These are phyloP conservation scores for Calycopis cecrops DNA, from an alignment of 1,140 invertebrate genomes.

Conservation along the genomic window DNA sequence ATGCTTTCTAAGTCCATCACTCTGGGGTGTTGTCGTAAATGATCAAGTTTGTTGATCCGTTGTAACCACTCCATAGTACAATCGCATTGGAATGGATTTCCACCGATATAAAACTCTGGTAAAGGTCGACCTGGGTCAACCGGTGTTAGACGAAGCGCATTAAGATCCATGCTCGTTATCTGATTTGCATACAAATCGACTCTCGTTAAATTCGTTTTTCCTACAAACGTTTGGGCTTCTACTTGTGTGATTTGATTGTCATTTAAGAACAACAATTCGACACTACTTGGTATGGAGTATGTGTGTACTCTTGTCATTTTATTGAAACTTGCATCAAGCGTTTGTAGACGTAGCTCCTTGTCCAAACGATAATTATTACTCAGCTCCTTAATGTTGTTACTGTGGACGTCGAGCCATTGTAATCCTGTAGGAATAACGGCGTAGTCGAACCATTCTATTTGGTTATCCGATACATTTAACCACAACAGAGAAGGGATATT, in stretches of 20 bases:
- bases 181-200: conserved; percentile 92
- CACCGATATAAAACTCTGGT: conserved; percentile 91
- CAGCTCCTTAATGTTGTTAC: conserved; percentile 89
- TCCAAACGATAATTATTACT: conserved; percentile 85
- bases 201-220: conserved; percentile 87
- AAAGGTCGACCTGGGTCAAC: conserved; percentile 80
- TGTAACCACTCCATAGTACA: conserved; percentile 93
- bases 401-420: conserved; percentile 93
- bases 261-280: conserved; percentile 87
- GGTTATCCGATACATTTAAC: conserved; percentile 95
- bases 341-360: conserved; percentile 82
- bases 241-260: conserved; percentile 88
- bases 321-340: conserved; percentile 89
- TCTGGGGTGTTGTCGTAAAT: conserved; percentile 87
- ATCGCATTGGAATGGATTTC: conserved; percentile 91
- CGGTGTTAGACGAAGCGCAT: conserved; percentile 83
- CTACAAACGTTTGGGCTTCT: conserved; percentile 88
- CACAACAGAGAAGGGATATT: conserved; percentile 88
- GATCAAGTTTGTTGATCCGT: conserved; percentile 85
- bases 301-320: conserved; percentile 83
- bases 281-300: conserved; percentile 83
- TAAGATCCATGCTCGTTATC: conserved; percentile 87
- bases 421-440: conserved; percentile 86
- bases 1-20: conserved; percentile 94
- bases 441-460: conserved; percentile 93